phyloP scores from a whole-genome alignment of 2,888 invertebrate species.

The Eumerus sabulonum region DNA sequence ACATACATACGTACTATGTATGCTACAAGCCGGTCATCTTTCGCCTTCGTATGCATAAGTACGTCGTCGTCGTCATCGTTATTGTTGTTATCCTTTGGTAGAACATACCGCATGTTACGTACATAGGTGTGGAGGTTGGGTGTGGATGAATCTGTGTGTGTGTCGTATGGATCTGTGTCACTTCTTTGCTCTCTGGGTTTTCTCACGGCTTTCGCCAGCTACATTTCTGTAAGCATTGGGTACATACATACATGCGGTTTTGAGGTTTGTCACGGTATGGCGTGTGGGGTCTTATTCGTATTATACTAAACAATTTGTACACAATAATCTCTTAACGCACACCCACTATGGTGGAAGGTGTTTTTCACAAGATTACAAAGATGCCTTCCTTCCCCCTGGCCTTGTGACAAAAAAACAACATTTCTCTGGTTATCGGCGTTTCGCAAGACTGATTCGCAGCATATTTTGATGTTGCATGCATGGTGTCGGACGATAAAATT shows the following conservation, averaged over 20 bases:
- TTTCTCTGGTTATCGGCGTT: constrained; percentile 39
- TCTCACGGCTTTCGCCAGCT: constrained; percentile 37
- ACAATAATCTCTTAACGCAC: neutral
- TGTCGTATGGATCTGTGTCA: neutral
- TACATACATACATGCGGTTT: constrained; percentile 16
- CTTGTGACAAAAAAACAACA: neutral
- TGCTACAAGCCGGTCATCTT: constrained; percentile 5
- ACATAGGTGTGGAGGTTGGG: too few species aligned
- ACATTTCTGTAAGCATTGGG: neutral
- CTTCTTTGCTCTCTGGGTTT: constrained; percentile 28
- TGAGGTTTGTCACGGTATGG: too few species aligned
- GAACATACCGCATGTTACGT: too few species aligned
- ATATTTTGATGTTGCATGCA: neutral
- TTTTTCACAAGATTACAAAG: neutral
- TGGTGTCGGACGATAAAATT: neutral
- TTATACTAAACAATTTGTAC: neutral
- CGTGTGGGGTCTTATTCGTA: neutral
- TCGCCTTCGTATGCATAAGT: neutral
- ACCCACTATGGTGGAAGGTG: constrained; percentile 1
- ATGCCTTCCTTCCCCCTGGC: neutral
- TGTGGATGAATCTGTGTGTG: too few species aligned
- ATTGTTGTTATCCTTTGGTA: too few species aligned
- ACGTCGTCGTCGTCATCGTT: neutral
- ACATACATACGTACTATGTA: constrained; percentile 22
- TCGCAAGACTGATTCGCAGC: constrained; percentile 52